Base-by-base conservation (phyloP, 2,113 vertebrate genomes). In the Ictidomys tridecemlineatus region DNA sequence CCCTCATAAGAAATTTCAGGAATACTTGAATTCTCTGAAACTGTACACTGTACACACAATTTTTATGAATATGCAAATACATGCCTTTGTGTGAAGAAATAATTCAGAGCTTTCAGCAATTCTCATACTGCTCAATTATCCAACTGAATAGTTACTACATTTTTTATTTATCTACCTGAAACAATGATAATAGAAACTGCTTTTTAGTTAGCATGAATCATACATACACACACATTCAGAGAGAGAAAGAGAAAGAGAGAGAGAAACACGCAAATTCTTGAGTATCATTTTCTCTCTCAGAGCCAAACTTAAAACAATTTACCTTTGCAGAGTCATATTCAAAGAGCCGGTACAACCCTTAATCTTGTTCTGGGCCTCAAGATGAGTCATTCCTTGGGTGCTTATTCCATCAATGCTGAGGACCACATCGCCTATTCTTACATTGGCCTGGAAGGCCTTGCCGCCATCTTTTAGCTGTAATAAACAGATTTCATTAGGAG, bases 351-450 rank as follows among this genome's bases (percentile, higher is more conserved):
- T 98, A 96, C 99, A 99, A 20, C 98, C 99, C 98, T 99, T 99
- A 98, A 99, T 99, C 98, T 99, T 99, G 99, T 99, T 99, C 98
- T 99, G 99, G 76, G 99, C 99, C 98, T 99, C 99, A 65, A 99
- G 99, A 90, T 99, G 99, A 98, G 99, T 99, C 99, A 99, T 99
- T 74, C 99, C 99, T 0, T 99, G 99, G 0, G 99, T 99, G 96
- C 98, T 98, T 98, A 99, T 99, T 72, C 99, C 99, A 51, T 99
- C 99, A 45, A 99, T 99, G 97, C 99, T 99, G 96, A 99, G 98
- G 97, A 99, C 99, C 97, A 99, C 95, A 63, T 99, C 99, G 24
- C 99, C 99, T 48, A 99, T 99, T 8, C 98, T 98, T 32, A 99
- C 99, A 0, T 99, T 98, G 0, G 99, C 99, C 98, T 98, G 99